Conservation (phyloP, 1,140 invertebrate species). For the Gonioctena quinquepunctata region DNA sequence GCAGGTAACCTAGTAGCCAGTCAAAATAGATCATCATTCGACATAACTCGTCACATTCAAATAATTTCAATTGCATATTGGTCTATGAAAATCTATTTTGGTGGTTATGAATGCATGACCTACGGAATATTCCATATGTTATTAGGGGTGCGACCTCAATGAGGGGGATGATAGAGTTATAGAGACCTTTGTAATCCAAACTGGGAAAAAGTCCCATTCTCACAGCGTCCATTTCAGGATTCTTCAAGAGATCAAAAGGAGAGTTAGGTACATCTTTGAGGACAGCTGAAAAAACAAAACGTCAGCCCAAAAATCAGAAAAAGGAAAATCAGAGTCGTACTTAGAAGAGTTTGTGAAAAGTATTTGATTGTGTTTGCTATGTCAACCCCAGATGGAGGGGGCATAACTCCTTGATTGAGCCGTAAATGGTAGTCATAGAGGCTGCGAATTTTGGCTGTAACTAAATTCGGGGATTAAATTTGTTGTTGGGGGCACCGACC, state of each 20-base stretch:
- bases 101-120: neutral
- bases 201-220: constrained; percentile 90
- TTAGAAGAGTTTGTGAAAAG: constrained; percentile 94
- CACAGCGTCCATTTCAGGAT: constrained; percentile 80
- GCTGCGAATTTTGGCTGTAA: constrained; percentile 95
- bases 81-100: neutral
- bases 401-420: constrained; percentile 87
- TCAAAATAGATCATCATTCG: too few species aligned
- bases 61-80: too few species aligned
- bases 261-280: constrained; percentile 93
- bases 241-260: constrained; percentile 86
- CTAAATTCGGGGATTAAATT: constrained; percentile 60
- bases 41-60: too few species aligned
- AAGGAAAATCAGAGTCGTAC: constrained; percentile 62
- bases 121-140: constrained; percentile 82
- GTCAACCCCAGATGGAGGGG: constrained; percentile 90
- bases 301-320: neutral
- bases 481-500: neutral
- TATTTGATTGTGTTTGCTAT: constrained; percentile 97
- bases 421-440: constrained; percentile 95
- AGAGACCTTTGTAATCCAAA: constrained; percentile 93
- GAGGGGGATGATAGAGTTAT: constrained; percentile 79
- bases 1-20: too few species aligned
- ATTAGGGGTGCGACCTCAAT: constrained; percentile 82
- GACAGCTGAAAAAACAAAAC: constrained; percentile 69